These are phyloP conservation scores for Cuniculus paca DNA, from an alignment of 2,797 vertebrate species.

Conservation along the genomic window DNA sequence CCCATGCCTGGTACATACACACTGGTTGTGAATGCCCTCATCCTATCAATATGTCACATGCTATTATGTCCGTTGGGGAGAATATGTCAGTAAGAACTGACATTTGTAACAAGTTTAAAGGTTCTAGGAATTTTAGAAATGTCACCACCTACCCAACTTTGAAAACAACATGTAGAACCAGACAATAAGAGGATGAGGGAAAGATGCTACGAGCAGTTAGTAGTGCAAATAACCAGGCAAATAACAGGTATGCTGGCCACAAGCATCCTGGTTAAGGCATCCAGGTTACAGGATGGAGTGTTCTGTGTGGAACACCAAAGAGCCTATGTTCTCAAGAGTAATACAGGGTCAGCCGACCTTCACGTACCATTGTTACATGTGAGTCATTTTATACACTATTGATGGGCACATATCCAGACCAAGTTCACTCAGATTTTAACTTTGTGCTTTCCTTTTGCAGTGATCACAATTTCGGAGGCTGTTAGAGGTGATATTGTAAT, in stretches of 20 bases:
- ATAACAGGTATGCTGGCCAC: not conserved
- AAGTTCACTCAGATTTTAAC: not conserved
- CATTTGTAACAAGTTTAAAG: slow-evolving; percentile 70
- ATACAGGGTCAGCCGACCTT: not conserved
- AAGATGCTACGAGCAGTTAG: not conserved
- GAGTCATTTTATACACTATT: not conserved
- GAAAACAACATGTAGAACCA: slow-evolving; percentile 72
- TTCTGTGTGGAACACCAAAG: not conserved
- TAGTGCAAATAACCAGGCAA: not conserved
- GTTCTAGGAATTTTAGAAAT: slow-evolving; percentile 65
- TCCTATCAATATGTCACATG: slow-evolving; percentile 18
- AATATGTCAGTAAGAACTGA: slow-evolving; percentile 65
- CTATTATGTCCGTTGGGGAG: slow-evolving; percentile 58
- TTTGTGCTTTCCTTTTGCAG: not conserved
- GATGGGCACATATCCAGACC: not conserved
- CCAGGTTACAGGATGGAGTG: not conserved
- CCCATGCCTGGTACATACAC: slow-evolving; percentile 31
- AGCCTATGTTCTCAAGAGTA: not conserved
- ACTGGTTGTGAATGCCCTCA: slow-evolving; percentile 40
- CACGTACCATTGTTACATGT: not conserved
- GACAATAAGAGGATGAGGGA: not conserved
- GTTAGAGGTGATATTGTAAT: not conserved
- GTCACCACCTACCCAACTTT: not conserved
- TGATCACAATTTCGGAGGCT: not conserved
- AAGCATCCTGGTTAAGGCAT: not conserved